Evolutionary conservation across 2,797 vertebrate species (phyloP), one percentile per base, ranked within the genome.

Genomic region (Tragelaphus oryx): DNA sequence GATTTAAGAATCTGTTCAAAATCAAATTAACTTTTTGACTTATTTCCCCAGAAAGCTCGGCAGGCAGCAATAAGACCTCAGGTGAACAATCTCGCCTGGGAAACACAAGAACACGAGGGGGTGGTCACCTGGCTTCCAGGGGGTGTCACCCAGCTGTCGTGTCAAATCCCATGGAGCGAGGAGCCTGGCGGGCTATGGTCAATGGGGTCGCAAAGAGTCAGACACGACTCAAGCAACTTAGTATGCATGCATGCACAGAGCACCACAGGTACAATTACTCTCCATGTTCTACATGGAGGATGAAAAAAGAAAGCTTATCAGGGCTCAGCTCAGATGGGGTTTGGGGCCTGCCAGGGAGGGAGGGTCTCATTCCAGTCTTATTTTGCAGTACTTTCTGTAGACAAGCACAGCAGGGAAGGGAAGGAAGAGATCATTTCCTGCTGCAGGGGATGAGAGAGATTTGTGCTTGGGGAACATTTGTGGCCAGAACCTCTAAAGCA

Each of bases 11-110:
- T 93, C 74, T 92, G 95, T 26, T 97, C 55, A 60, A 20, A 57
- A 94, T 87, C 96, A 95, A 97, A 97, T 96, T 59, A 94, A 94
- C 93, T 95, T 97, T 95, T 90, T 85, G 75, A 96, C 96, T 91
- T 78, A 89, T 89, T 94, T 96, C 96, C 92, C 93, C 26, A 20
- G 87, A 50, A 89, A 96, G 88, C 87, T 57, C 48, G 1, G 76
- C 48, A 78, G 78, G 89, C 79, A 55, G 57, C 80, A 26, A 9
- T 13, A 30, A 62, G 87, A 44, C 80, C 52, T 0, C 22, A 5
- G 13, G 54, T 33, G 44, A 30, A 55, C 89, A 5, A 48, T 20
- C 57, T 46, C 59, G 1, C 3, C 0, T 6, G 89, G 44, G 78
- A 71, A 46, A 44, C 57, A 9, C 44, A 0, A 48, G 59, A 6